Percentiles rank a stretch among this genome's conserved stretches.
Conservation (phyloP, 2,797 vertebrate species). For the Notolepis coatsorum region DNA sequence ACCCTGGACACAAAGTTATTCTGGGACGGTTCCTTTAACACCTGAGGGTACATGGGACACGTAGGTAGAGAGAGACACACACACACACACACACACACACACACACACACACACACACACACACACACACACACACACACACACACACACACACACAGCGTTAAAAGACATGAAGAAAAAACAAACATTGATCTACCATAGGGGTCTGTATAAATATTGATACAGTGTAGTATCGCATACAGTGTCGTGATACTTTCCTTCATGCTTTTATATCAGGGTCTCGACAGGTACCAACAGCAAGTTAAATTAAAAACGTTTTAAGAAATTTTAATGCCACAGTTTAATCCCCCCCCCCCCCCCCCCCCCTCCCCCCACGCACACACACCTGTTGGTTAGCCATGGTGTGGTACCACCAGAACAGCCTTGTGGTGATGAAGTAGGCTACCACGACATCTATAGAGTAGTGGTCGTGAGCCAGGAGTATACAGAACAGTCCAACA, state of each 20-base stretch:
- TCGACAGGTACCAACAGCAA: too few species aligned
- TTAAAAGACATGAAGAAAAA: too few species aligned
- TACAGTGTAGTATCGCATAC: too few species aligned
- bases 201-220: too few species aligned
- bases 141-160: too few species aligned
- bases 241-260: too few species aligned
- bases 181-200: too few species aligned
- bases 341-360: too few species aligned
- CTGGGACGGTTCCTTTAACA: slow-evolving; percentile 86
- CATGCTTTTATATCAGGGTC: too few species aligned
- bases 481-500: slow-evolving; percentile 88
- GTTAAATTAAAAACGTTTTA: too few species aligned
- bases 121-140: neutral
- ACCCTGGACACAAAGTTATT: slow-evolving; percentile 87
- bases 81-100: neutral
- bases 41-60: slow-evolving; percentile 61
- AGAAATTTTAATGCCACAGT: too few species aligned
- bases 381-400: slow-evolving; percentile 91
- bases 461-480: slow-evolving; percentile 92
- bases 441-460: slow-evolving; percentile 91
- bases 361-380: neutral
- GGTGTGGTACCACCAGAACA: slow-evolving; percentile 94
- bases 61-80: neutral
- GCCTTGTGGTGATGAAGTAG: slow-evolving; percentile 90
- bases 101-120: neutral